Base-by-base conservation (phyloP, 1,140 invertebrate species). In the Calosoma granatense region DNA sequence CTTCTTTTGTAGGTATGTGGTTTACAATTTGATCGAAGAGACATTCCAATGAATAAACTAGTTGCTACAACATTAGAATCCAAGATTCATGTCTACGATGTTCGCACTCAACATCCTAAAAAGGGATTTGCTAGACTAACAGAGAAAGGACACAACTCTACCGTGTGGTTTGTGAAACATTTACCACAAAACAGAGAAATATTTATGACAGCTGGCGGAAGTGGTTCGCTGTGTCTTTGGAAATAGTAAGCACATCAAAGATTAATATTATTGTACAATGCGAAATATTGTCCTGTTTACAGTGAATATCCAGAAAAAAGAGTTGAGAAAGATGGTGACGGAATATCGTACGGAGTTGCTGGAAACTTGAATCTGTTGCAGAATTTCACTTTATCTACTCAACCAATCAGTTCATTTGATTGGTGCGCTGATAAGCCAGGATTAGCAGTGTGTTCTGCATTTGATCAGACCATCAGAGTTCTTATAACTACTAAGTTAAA, bases 11-110 rank as follows among this genome's bases (percentile, higher is more conserved):
- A 88, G 86, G 82, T 97, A 4, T 96, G 94, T 65, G 79, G 79
- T 54, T 51, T 94, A 12, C 91, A 97, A 72, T 98, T 97, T 76
- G 94, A 98, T 72, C 76, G 94, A 21, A 90, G 88, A 68, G 92
- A 97, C 68, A 97, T 97, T 63, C 76, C 81, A 57, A 97, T 97
- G 92, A 97, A 98, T 67, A 98, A 98, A 76, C 69, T 98, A 53
- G 85, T 92, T 1, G 92, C 85, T 0, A 94, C 93, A 2, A 94
- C 92, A 0, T 72, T 98, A n/a, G 93, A 97, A 71, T 89, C 90
- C 0, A 94, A 92, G 63, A 86, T 97, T 62, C 86, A 90, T 70
- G 80, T 95, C 0, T 97, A 86, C 70, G 93, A 97, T 71, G 78
- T 94, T 59, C 81, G 88, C 63, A 94, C 90, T 3, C 86, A 91